A percentile compares a stretch with the other conserved stretches of the same genome.
Conservation (phyloP, 1,140 invertebrate species). For the Caenorhabditis latens region DNA sequence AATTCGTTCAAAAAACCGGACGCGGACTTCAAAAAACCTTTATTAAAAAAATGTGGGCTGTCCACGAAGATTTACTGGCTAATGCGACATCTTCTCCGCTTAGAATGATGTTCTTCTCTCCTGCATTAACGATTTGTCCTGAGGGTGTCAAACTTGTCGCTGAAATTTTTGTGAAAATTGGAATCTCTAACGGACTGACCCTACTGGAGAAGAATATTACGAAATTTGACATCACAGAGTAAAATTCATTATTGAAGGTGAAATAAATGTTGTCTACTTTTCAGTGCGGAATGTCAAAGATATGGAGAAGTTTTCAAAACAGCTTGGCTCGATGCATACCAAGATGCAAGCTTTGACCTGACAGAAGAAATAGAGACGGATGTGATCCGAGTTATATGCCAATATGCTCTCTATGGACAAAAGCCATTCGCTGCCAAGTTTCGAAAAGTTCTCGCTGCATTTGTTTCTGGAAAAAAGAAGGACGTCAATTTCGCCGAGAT, state of each 20-base stretch:
- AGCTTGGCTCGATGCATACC: not conserved
- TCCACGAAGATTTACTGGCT: not conserved
- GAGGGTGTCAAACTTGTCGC: constrained; percentile 11
- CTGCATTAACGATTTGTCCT: not conserved
- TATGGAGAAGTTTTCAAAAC: constrained; percentile 6
- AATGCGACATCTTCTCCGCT: not conserved
- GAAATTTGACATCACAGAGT: not conserved
- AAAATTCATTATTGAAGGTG: not conserved
- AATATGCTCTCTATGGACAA: constrained; percentile 13
- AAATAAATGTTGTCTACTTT: not conserved
- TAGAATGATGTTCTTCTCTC: constrained; percentile 5
- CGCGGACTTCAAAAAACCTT: constrained; percentile 31
- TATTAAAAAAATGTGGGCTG: constrained; percentile 31
- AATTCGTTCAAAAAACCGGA: not conserved
- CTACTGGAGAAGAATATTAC: not conserved
- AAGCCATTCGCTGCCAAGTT: not conserved
- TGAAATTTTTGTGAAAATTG: constrained; percentile 11
- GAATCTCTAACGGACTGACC: not conserved
- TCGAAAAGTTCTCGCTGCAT: not conserved
- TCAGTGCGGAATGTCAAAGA: constrained; percentile 30
- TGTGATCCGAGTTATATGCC: not conserved
- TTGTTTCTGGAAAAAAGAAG: not conserved
- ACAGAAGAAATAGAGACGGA: constrained; percentile 19
- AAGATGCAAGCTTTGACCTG: constrained; percentile 5
- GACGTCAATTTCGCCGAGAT: not conserved